phyloP scores from a whole-genome alignment of 2,113 vertebrate species.

The Elachura formosa region DNA sequence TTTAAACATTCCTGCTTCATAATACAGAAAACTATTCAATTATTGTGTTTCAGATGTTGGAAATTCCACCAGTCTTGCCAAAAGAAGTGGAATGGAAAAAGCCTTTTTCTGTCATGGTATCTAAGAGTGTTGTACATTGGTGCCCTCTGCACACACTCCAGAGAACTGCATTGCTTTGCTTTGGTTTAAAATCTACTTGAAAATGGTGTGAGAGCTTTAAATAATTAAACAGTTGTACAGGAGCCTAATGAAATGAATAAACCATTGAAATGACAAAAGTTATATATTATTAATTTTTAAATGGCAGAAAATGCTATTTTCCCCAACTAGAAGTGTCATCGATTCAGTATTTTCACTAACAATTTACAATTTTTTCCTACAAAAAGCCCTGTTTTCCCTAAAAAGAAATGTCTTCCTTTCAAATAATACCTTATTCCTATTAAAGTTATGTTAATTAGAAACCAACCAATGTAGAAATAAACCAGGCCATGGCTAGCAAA shows the following conservation, averaged over 20 bases:
- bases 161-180: slow-evolving; percentile 11
- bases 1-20: not conserved
- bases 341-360: not conserved
- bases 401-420: not conserved
- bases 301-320: not conserved
- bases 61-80: not conserved
- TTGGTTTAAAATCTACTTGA: not conserved
- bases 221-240: not conserved
- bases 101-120: not conserved
- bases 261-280: not conserved
- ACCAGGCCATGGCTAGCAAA: not conserved
- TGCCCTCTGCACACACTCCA: slow-evolving; percentile 40
- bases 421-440: not conserved
- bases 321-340: not conserved
- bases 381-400: not conserved
- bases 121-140: not conserved
- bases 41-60: not conserved
- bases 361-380: not conserved
- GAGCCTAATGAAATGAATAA: not conserved
- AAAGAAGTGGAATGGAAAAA: not conserved
- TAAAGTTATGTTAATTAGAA: not conserved
- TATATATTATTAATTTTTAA: not conserved
- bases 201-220: not conserved
- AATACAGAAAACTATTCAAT: not conserved
- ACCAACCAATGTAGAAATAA: not conserved